Base-by-base conservation (phyloP, 1,140 invertebrate species). In the Drosophila trapezifrons region DNA sequence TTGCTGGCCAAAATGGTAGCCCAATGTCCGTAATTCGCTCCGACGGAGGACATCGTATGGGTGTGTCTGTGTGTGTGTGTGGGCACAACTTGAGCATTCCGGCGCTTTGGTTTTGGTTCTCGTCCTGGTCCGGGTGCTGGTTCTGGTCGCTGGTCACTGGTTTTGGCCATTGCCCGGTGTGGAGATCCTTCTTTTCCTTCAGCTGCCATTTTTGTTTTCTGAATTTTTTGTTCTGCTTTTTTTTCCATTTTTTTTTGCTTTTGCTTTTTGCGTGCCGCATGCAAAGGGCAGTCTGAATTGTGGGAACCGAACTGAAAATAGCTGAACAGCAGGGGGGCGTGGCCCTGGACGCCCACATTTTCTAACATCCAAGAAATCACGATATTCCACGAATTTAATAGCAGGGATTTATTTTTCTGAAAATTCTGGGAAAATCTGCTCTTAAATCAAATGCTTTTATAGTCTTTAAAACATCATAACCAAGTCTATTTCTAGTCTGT, bases 231-330 rank as follows among this genome's bases (percentile, higher is more conserved):
- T n/a, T n/a, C 8, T 35, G n/a, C 32, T 22, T 35, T 35, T 20
- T 22, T 10, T 17, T 25, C 4, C 1, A 4, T 20, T 51, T 17
- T 59, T 58, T 17, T 32, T 10, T 29, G 3, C 15, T 27, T 29
- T 20, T 38, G 15, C 37, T 58, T 70, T 73, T 69, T 70, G 71
- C 67, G 67, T 72, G 71, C 47, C 40, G 57, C 69, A 70, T 73
- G 66, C 56, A 60, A 52, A 73, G 70, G 70, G 66, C 70, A 73
- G 45, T 49, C 59, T 29, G 35, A 38, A 27, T 13, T 47, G 58
- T 47, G 64, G 43, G 7, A 64, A 67, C 45, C 47, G 35, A 67
- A 67, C 65, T 40, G 45, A 66, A 66, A 69, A 66, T 66, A 52
- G 60, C 65, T 43, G 60, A 66, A 35, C 60, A 42, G 13, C 60